Evolutionary conservation across 2,113 vertebrate genomes (phyloP), one percentile per base, ranked within the genome.

Genomic region (Chaetodon auriga): DNA sequence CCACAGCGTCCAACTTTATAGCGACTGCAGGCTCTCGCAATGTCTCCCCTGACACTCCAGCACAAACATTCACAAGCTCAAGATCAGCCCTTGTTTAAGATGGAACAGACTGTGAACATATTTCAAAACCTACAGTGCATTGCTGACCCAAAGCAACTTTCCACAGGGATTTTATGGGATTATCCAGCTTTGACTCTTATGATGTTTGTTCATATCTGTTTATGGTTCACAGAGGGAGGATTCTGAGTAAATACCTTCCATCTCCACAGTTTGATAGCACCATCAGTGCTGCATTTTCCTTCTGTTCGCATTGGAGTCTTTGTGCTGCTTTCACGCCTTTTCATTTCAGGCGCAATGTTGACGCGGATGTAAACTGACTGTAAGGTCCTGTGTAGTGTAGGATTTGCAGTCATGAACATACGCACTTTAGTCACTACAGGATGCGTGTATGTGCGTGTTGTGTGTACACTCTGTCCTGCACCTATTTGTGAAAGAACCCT

Each of bases 61-160:
- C 46, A 81, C 68, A 78, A 78, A 81, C 74, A 74, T 58, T 35
- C 46, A 25, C 23, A 43, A 43, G 57, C 57, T 48, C 21, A 36
- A 45, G 23, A 65, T 71, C 41, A 43, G 57, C 11, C 41, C 14
- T 69, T 51, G 75, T 80, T 75, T 81, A 75, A 75, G 38, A 66
- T 68, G 72, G 43, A 63, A 55, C 60, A 55, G 54, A 48, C 36
- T 60, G 45, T 25, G 23, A 65, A 23, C 63, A 83, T 79, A 53
- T 71, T 85, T 79, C 21, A 36, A 49, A 84, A 68, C 48, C 19
- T 65, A 18, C 38, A 66, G 30, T 18, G 77, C 43, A 65, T 51
- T 15, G 45, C 35, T 62, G 57, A 84, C 72, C 57, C 75, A 70
- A 81, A 91, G 73, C 69, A 87, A 48, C 51, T 83, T 46, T 90